A percentile compares a stretch with the other conserved stretches of the same genome.
Evolutionary conservation across 2,888 invertebrate species (phyloP).

Genomic region (Orchestes rusci): DNA sequence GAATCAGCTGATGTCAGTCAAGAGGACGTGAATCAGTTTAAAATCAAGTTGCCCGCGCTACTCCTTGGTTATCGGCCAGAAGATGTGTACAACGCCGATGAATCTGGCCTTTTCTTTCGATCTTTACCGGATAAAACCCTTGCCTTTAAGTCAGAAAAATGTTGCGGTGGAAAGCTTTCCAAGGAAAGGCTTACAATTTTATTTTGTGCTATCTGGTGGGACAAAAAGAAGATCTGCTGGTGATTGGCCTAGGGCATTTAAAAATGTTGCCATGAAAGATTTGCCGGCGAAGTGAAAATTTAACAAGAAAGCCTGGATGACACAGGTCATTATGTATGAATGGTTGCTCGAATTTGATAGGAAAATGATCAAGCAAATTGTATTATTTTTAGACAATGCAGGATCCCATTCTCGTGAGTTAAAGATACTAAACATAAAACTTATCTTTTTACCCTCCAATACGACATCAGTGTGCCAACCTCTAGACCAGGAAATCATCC

Average conservation of each 20-base stretch:
- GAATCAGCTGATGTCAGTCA: constrained; percentile 26
- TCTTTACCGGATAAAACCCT: constrained; percentile 32
- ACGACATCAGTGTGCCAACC: constrained; percentile 12
- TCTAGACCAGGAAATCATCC: constrained; percentile 12
- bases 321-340: constrained; percentile 12
- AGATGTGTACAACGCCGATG: constrained; percentile 22
- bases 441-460: constrained; percentile 14
- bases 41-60: constrained; percentile 19
- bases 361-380: constrained; percentile 10
- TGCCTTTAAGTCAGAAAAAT: constrained; percentile 29
- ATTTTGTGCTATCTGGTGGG: constrained; percentile 13
- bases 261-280: constrained; percentile 11
- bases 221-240: constrained; percentile 13
- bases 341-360: constrained; percentile 8
- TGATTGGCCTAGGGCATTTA: constrained; percentile 18
- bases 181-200: constrained; percentile 15
- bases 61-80: constrained; percentile 7
- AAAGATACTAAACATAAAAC: constrained; percentile 10
- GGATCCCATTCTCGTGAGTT: constrained; percentile 21
- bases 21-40: constrained; percentile 25
- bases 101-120: constrained; percentile 32
- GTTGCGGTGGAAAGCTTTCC: constrained; percentile 8
- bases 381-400: constrained; percentile 19
- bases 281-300: constrained; percentile 10
- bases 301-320: constrained; percentile 19